phyloP scores from a whole-genome alignment of 2,113 vertebrate species.

The Cnemophilus loriae region DNA sequence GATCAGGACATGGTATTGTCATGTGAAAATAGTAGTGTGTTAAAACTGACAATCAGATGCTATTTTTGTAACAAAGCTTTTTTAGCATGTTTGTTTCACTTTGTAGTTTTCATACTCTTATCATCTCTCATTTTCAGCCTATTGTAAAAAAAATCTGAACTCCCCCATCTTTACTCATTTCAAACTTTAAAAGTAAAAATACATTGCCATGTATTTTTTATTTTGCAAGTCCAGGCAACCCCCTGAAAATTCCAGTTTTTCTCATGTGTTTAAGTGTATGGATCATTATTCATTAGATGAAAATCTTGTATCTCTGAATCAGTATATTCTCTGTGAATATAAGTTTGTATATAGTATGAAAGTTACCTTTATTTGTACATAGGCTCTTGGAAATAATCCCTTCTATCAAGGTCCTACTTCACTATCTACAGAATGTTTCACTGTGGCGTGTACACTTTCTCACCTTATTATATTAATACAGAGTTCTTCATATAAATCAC shows the following conservation, averaged over 20 bases:
- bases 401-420: slow-evolving; percentile 73
- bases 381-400: slow-evolving; percentile 62
- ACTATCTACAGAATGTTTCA: slow-evolving; percentile 73
- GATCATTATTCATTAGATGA: slow-evolving; percentile 37
- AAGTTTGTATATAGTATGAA: slow-evolving; percentile 67
- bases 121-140: slow-evolving; percentile 1
- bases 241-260: slow-evolving; percentile 1
- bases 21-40: neutral
- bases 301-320: neutral
- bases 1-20: neutral
- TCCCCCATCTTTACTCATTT: neutral
- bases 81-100: slow-evolving; percentile 21
- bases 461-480: slow-evolving; percentile 73
- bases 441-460: slow-evolving; percentile 78
- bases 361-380: slow-evolving; percentile 72
- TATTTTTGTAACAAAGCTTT: slow-evolving; percentile 55
- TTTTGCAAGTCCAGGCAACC: neutral
- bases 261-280: slow-evolving; percentile 28
- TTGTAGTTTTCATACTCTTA: neutral
- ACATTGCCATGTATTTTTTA: neutral
- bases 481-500: slow-evolving; percentile 78
- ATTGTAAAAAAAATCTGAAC: neutral
- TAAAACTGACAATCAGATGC: slow-evolving; percentile 32
- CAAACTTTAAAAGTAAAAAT: neutral
- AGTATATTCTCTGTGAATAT: slow-evolving; percentile 55